These are phyloP conservation scores for Laticauda laticaudata DNA, from an alignment of 2,113 vertebrate species.

Conservation along the genomic window DNA sequence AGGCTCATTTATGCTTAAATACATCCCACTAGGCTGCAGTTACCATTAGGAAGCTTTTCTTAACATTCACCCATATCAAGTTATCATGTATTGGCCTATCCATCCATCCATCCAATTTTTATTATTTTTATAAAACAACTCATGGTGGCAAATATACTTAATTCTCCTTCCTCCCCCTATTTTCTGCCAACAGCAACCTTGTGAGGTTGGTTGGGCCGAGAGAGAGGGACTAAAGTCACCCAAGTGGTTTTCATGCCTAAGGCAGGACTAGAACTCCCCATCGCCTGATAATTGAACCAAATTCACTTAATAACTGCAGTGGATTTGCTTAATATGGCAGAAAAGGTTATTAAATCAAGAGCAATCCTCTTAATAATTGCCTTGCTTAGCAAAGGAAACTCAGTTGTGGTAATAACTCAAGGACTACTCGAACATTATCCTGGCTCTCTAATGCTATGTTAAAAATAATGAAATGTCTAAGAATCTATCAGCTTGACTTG, in stretches of 20 bases:
- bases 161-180: no score
- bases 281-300: background rate
- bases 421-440: background rate
- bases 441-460: background rate
- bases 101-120: no score
- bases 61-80: background rate
- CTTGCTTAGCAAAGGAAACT: background rate
- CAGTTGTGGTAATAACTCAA: background rate
- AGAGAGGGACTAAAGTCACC: background rate
- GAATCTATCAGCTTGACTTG: background rate
- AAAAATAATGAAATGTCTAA: background rate
- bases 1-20: background rate
- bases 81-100: background rate
- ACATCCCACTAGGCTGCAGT: background rate
- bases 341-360: no score
- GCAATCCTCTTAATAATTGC: background rate
- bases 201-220: background rate
- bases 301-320: no score
- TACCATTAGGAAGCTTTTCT: background rate
- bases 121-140: background rate
- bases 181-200: background rate
- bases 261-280: background rate
- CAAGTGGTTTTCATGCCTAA: background rate
- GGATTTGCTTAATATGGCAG: no score
- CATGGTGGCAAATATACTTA: background rate